A percentile compares a stretch with the other conserved stretches of the same genome.
Conservation (phyloP, 2,797 vertebrate genomes). For the Paedocypris micromegethes region DNA sequence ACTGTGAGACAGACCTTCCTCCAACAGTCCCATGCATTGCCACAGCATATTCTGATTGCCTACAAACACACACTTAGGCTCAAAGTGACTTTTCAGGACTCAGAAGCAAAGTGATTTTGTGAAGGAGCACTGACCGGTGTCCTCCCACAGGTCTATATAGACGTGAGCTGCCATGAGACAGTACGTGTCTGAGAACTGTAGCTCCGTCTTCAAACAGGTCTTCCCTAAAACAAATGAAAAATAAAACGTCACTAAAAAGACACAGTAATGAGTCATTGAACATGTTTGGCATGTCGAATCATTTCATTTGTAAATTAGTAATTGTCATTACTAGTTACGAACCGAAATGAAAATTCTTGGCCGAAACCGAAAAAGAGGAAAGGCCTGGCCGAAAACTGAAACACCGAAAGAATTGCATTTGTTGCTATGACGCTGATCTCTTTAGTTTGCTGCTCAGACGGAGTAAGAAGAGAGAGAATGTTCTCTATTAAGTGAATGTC, state of each 20-base stretch:
- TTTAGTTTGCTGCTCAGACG: too few species aligned
- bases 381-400: too few species aligned
- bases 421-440: too few species aligned
- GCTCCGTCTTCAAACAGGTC: conserved; percentile 89
- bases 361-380: too few species aligned
- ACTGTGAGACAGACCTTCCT: conserved; percentile 84
- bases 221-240: conserved; percentile 64
- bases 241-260: not conserved
- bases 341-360: not conserved
- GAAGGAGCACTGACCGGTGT: conserved; percentile 69
- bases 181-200: conserved; percentile 96
- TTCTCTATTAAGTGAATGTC: too few species aligned
- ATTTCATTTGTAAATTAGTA: too few species aligned
- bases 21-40: conserved; percentile 80
- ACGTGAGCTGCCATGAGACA: conserved; percentile 93
- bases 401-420: too few species aligned
- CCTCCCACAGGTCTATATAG: conserved; percentile 86
- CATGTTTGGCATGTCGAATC: too few species aligned
- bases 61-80: conserved; percentile 49
- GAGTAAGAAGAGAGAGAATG: too few species aligned
- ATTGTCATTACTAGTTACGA: too few species aligned
- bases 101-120: not conserved
- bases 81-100: not conserved
- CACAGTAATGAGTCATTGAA: not conserved
- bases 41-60: conserved; percentile 82